Conservation (phyloP, 1,140 invertebrate genomes). For the Phocides pigmalion region DNA sequence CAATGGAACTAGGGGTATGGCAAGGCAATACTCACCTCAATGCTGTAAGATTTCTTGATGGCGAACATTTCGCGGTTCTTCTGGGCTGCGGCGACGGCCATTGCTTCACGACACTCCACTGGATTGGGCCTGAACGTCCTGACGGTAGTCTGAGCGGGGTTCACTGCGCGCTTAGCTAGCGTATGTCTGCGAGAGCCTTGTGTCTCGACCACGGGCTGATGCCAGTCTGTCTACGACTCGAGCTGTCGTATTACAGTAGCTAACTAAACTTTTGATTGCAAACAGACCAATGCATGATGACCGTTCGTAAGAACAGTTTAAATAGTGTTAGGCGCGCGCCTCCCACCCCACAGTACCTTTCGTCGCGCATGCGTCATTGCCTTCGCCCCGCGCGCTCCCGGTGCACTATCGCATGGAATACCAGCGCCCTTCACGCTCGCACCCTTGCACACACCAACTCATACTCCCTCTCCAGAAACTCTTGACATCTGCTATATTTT, state of each 20-base stretch:
- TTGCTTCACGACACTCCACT: slow-evolving; percentile 78
- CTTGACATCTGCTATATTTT: not conserved
- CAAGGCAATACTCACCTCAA: slow-evolving; percentile 90
- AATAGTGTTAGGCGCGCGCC: slow-evolving; percentile 79
- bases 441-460: slow-evolving; percentile 16
- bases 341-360: slow-evolving; percentile 70
- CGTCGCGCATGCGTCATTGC: slow-evolving; percentile 74
- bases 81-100: slow-evolving; percentile 94
- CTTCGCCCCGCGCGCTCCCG: slow-evolving; percentile 49
- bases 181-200: slow-evolving; percentile 79
- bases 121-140: slow-evolving; percentile 70
- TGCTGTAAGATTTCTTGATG: slow-evolving; percentile 98
- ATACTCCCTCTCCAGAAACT: not conserved
- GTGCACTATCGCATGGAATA: slow-evolving; percentile 37
- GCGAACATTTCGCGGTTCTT: slow-evolving; percentile 97
- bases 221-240: slow-evolving; percentile 82
- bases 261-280: slow-evolving; percentile 83
- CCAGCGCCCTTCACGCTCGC: slow-evolving; percentile 36
- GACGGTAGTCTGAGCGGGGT: slow-evolving; percentile 39
- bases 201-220: slow-evolving; percentile 82
- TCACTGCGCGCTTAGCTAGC: slow-evolving; percentile 82
- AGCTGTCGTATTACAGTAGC: slow-evolving; percentile 81
- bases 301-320: slow-evolving; percentile 81
- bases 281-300: slow-evolving; percentile 84
- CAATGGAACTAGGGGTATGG: not conserved